These are phyloP conservation scores for Sebastes glaucus DNA, from an alignment of 2,797 vertebrate species.

Conservation along the genomic window DNA sequence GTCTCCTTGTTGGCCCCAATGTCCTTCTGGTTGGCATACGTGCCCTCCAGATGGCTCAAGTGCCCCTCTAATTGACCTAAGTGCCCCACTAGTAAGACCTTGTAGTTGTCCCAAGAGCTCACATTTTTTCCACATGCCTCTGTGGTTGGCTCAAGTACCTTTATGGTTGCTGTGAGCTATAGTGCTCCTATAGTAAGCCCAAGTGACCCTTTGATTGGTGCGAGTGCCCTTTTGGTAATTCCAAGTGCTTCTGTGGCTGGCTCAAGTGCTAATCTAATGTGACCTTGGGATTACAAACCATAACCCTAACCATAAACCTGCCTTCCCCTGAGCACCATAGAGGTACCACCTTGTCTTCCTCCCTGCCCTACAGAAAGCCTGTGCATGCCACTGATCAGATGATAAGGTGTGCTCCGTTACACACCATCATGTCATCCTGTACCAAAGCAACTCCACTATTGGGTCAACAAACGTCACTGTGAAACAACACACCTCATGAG, in stretches of 20 bases:
- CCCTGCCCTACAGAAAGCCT: not conserved
- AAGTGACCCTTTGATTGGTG: not conserved
- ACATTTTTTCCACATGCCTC: not conserved
- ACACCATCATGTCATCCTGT: not conserved
- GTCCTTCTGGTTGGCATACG: not conserved
- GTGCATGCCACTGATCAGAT: not conserved
- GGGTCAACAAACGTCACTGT: not conserved
- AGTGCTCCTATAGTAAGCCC: not conserved
- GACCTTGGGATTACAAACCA: not conserved
- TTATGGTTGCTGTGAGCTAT: not conserved
- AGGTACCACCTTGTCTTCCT: not conserved
- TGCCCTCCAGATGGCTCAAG: not conserved
- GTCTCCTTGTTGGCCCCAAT: not conserved
- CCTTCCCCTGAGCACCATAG: not conserved
- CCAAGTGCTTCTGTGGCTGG: not conserved
- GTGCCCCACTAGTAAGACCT: not conserved
- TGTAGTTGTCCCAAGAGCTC: not conserved
- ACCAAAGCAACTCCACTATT: not conserved
- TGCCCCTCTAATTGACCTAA: not conserved
- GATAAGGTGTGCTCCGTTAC: not conserved
- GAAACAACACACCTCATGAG: constrained; percentile 12
- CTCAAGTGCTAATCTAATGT: constrained; percentile 2
- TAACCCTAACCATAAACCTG: not conserved
- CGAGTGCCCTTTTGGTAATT: not conserved
- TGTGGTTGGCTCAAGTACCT: not conserved